Conservation (phyloP, 2,888 invertebrate species). For the Drosophila diplacantha region DNA sequence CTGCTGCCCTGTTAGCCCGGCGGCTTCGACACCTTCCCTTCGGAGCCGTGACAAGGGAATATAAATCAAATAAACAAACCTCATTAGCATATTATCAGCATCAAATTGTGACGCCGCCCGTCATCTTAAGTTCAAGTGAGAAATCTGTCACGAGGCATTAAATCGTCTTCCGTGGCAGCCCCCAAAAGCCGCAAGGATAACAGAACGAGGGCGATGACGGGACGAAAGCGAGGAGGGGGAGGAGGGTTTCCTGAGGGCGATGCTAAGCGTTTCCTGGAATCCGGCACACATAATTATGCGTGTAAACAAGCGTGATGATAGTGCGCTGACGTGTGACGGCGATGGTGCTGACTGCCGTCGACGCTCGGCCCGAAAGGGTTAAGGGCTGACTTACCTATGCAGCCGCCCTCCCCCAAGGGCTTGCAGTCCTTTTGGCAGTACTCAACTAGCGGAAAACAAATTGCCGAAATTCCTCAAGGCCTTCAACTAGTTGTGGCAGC, state of each 20-base stretch:
- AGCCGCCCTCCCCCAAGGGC: slow-evolving; percentile 3
- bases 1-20: slow-evolving; percentile 18
- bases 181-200: slow-evolving; percentile 50
- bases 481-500: slow-evolving; percentile 31
- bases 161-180: slow-evolving; percentile 50
- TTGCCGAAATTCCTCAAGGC: slow-evolving; percentile 53
- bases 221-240: background rate
- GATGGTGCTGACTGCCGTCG: slow-evolving; percentile 37
- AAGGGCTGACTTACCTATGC: slow-evolving; percentile 22
- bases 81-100: slow-evolving; percentile 73
- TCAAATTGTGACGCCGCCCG: slow-evolving; percentile 64
- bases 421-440: slow-evolving; percentile 45
- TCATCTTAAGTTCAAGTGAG: slow-evolving; percentile 62
- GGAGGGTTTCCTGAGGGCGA: slow-evolving; percentile 13
- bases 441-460: slow-evolving; percentile 62
- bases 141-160: slow-evolving; percentile 70
- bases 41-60: slow-evolving; percentile 36
- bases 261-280: slow-evolving; percentile 49
- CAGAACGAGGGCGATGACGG: slow-evolving; percentile 6
- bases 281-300: slow-evolving; percentile 68
- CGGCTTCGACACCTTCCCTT: slow-evolving; percentile 26
- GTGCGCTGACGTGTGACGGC: slow-evolving; percentile 66
- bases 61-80: slow-evolving; percentile 71
- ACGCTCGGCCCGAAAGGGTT: slow-evolving; percentile 51
- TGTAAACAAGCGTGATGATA: slow-evolving; percentile 72